A percentile compares a stretch with the other conserved stretches of the same genome.
phyloP scores from a whole-genome alignment of 2,113 vertebrate species.

The Phrynosoma platyrhinos region DNA sequence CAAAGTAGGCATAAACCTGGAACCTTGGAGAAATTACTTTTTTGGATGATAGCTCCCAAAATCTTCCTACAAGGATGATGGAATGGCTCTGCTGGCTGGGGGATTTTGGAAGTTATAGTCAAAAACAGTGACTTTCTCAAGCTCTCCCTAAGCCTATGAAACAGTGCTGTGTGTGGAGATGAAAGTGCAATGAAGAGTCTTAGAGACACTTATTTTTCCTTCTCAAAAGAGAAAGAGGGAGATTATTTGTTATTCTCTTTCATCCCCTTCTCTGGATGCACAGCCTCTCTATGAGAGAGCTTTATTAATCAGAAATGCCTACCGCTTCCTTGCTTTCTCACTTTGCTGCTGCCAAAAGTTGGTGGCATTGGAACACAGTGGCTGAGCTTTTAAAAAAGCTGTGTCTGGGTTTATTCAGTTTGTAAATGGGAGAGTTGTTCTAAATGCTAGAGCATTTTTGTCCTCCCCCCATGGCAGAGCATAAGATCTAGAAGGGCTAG shows the following conservation, averaged over 20 bases:
- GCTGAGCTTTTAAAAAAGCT: slow-evolving; percentile 28
- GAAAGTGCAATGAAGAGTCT: neutral
- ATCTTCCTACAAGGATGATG: too few species aligned
- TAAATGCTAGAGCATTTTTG: neutral
- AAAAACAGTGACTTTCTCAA: too few species aligned
- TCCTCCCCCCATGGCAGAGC: neutral
- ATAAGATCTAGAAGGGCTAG: neutral
- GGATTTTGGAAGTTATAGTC: too few species aligned
- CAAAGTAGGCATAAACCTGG: neutral
- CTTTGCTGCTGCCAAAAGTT: slow-evolving; percentile 2
- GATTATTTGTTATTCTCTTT: slow-evolving; percentile 3
- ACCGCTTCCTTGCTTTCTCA: neutral
- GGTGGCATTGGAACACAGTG: neutral
- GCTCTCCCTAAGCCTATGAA: neutral
- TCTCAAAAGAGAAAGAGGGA: neutral
- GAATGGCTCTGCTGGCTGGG: too few species aligned
- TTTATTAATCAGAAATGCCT: slow-evolving; percentile 31
- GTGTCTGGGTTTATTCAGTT: slow-evolving; percentile 27
- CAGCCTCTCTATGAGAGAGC: slow-evolving; percentile 7
- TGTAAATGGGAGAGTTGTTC: slow-evolving; percentile 42
- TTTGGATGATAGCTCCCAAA: too few species aligned
- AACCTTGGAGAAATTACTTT: too few species aligned
- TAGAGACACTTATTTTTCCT: neutral
- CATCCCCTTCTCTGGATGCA: slow-evolving; percentile 13
- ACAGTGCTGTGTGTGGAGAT: neutral